Percentiles rank a stretch among this genome's conserved stretches.
Conservation (phyloP, 2,888 invertebrate genomes). For the Amiota minor region DNA sequence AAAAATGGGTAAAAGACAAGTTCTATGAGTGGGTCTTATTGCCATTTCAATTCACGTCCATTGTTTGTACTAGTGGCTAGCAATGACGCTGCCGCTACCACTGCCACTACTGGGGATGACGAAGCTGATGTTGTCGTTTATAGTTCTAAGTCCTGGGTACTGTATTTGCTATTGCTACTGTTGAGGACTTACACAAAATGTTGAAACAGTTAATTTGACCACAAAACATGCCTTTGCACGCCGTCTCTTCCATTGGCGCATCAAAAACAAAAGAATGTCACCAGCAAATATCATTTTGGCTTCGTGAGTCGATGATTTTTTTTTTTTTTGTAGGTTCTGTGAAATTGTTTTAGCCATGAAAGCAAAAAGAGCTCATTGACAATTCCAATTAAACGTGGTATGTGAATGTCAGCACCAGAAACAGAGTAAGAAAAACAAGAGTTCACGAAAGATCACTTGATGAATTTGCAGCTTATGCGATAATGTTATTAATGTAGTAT, state of each 20-base stretch:
- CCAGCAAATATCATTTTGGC: conserved; percentile 8
- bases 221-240: conserved; percentile 32
- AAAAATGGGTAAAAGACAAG: conserved; percentile 41
- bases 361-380: not conserved
- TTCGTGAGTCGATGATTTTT: conserved; percentile 30
- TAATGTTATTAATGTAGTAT: too few species aligned
- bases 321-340: conserved; percentile 36
- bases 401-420: not conserved
- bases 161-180: not conserved
- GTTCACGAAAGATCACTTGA: not conserved
- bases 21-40: not conserved
- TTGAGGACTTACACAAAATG: conserved; percentile 27
- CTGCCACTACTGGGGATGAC: not conserved
- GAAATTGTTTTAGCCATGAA: not conserved
- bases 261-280: conserved; percentile 14
- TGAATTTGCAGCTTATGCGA: not conserved
- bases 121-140: conserved; percentile 9
- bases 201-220: conserved; percentile 40
- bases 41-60: not conserved
- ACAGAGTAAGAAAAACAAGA: not conserved
- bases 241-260: not conserved
- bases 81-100: not conserved
- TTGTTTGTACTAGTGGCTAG: not conserved
- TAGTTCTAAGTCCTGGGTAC: conserved; percentile 13
- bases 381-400: conserved; percentile 21